Base-by-base conservation (phyloP, 2,113 vertebrate genomes). In the Odocoileus hemionus region DNA sequence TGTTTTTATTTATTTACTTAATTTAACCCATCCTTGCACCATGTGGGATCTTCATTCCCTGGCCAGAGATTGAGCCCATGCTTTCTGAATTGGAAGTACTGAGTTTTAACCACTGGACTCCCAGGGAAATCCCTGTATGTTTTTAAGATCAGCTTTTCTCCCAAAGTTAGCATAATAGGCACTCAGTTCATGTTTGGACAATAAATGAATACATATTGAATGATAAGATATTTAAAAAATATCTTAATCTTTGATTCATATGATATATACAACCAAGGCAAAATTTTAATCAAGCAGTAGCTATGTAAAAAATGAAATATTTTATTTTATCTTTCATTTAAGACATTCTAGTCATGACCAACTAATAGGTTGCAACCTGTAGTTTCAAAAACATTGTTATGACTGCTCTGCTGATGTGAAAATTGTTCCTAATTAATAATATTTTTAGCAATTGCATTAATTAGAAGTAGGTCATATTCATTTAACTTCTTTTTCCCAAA, bases 381-480 rank as follows among this genome's bases (percentile, higher is more conserved):
- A 93, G 79, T 93, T 88, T 95, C 21, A 90, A 45, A 97, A 88
- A 36, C 28, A 80, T 67, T 97, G 93, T 97, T 97, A 89, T 97
- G 91, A 94, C 25, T 91, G 33, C 39, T 87, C 89, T 91, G 7
- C 39, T 96, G 97, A 97, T 94, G 36, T 87, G 88, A 97, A 98
- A 98, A 95, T 97, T 92, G 10, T 83, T 97, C 36, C 21, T 57
- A 84, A 95, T 96, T 97, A 94, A 79, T 57, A 61, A 90, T 74
- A 97, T 87, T 96, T 98, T 97, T 96, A 96, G 91, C 60, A 90
- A 94, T 79, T 89, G 79, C 25, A 17, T 91, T 95, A 67, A 88
- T 97, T 97, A 95, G 58, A 28, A 84, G 23, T 80, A 45, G 45
- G 88, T 92, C 45, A 94, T 64, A 85, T 92, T 45, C 4, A 64